Evolutionary conservation across 2,888 invertebrate species (phyloP).

Genomic region (Vannuccia rotundouncinata): DNA sequence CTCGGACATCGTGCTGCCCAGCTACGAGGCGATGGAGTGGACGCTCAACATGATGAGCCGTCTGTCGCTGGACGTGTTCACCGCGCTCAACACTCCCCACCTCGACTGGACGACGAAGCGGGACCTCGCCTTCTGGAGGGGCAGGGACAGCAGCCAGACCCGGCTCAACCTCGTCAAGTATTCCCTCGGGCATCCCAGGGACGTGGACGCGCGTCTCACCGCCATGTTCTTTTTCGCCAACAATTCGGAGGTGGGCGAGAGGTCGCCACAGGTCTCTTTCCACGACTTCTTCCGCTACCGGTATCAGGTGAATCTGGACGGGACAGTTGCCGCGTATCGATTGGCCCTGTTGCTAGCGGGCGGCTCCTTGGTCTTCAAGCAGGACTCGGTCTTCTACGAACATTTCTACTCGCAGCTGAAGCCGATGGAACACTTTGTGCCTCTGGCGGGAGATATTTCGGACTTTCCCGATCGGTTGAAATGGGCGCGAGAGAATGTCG

Average conservation of each 20-base stretch:
- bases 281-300: slow-evolving; percentile 92
- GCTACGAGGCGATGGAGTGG: slow-evolving; percentile 87
- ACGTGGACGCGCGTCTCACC: slow-evolving; percentile 83
- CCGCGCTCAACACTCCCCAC: neutral
- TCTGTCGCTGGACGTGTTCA: slow-evolving; percentile 58
- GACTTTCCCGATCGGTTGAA: slow-evolving; percentile 67
- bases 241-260: slow-evolving; percentile 76
- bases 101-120: slow-evolving; percentile 57
- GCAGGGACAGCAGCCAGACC: slow-evolving; percentile 79
- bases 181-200: slow-evolving; percentile 67
- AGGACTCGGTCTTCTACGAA: slow-evolving; percentile 86
- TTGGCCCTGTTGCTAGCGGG: slow-evolving; percentile 83
- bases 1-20: slow-evolving; percentile 82
- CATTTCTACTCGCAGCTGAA: slow-evolving; percentile 68
- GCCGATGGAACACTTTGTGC: slow-evolving; percentile 74
- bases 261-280: slow-evolving; percentile 75
- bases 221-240: slow-evolving; percentile 91
- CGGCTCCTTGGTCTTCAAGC: slow-evolving; percentile 79
- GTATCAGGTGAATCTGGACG: slow-evolving; percentile 87
- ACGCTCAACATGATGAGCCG: slow-evolving; percentile 85
- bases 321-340: slow-evolving; percentile 90
- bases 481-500: slow-evolving; percentile 59
- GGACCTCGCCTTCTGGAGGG: slow-evolving; percentile 78
- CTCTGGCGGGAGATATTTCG: slow-evolving; percentile 71
- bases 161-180: slow-evolving; percentile 74